These are phyloP conservation scores for Pachycephus smyrnensis DNA, from an alignment of 2,888 invertebrate species.

Conservation along the genomic window DNA sequence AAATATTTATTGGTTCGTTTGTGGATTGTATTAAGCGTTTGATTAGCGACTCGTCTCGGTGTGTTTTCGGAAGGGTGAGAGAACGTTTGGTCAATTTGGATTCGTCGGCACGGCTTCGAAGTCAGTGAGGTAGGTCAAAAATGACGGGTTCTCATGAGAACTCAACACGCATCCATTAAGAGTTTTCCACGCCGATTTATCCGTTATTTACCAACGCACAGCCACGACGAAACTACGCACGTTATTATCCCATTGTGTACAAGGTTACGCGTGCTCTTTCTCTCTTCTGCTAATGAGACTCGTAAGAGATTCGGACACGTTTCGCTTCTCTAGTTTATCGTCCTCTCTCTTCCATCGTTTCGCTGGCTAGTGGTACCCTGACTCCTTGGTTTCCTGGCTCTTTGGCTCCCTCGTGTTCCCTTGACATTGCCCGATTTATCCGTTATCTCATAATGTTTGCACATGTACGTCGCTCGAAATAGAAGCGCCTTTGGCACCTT, in stretches of 20 bases:
- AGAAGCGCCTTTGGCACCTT: not conserved
- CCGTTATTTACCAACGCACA: slow-evolving; percentile 6
- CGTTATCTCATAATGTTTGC: not conserved
- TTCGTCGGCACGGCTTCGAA: not conserved
- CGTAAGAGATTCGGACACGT: not conserved
- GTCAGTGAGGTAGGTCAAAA: slow-evolving; percentile 23
- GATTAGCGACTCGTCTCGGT: slow-evolving; percentile 5
- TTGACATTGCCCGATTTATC: slow-evolving; percentile 6
- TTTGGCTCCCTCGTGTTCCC: not conserved
- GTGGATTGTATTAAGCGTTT: slow-evolving; percentile 12
- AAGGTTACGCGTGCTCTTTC: not conserved
- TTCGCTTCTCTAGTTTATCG: not conserved
- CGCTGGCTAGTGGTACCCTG: not conserved
- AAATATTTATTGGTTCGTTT: slow-evolving; percentile 17
- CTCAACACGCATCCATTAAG: not conserved
- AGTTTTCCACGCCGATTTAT: slow-evolving; percentile 2
- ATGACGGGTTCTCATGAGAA: slow-evolving; percentile 11
- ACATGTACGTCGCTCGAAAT: not conserved
- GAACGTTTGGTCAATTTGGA: not conserved
- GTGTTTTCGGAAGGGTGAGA: slow-evolving; percentile 5
- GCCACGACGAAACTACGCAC: not conserved
- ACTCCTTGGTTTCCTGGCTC: not conserved
- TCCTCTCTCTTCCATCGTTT: not conserved
- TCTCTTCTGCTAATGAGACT: not conserved
- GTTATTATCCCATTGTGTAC: not conserved